These are phyloP conservation scores for Allophyes oxyacanthae DNA, from an alignment of 2,888 invertebrate species.

Conservation along the genomic window DNA sequence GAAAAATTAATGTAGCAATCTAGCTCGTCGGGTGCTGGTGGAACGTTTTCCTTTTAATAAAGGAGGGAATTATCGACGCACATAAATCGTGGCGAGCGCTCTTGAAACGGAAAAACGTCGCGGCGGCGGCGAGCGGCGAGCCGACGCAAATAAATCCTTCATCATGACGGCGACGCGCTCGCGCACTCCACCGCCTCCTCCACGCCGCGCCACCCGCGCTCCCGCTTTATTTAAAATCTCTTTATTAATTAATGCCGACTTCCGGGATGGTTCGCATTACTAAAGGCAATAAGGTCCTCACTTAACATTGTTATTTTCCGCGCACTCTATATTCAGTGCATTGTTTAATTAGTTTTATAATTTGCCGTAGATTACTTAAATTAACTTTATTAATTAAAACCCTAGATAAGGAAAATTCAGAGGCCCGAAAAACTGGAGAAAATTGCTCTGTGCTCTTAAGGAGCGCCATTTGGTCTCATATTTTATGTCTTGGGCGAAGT, in stretches of 20 bases:
- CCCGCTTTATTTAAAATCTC: constrained; percentile 28
- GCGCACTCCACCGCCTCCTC: background rate
- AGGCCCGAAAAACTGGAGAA: background rate
- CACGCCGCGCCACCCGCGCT: background rate
- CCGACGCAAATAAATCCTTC: constrained; percentile 54
- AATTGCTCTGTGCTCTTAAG: background rate
- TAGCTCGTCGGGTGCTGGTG: background rate
- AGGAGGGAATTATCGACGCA: constrained; percentile 64
- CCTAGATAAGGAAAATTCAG: background rate
- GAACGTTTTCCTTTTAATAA: constrained; percentile 31
- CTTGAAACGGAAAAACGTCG: constrained; percentile 38
- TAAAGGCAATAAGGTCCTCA: constrained; percentile 17
- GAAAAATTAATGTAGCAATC: background rate
- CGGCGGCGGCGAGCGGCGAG: constrained; percentile 23
- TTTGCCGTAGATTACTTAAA: constrained; percentile 3
- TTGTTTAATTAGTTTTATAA: constrained; percentile 12
- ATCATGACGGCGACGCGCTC: background rate
- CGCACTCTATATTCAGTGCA: constrained; percentile 7
- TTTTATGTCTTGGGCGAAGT: background rate
- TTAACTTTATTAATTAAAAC: constrained; percentile 2
- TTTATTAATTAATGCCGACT: constrained; percentile 54
- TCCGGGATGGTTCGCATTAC: constrained; percentile 30
- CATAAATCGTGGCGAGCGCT: constrained; percentile 42
- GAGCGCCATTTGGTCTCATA: background rate
- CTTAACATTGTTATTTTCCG: constrained; percentile 9